Percentiles rank a stretch among this genome's conserved stretches.
Evolutionary conservation across 2,113 vertebrate genomes (phyloP).

Genomic region (Apeltes quadracus): DNA sequence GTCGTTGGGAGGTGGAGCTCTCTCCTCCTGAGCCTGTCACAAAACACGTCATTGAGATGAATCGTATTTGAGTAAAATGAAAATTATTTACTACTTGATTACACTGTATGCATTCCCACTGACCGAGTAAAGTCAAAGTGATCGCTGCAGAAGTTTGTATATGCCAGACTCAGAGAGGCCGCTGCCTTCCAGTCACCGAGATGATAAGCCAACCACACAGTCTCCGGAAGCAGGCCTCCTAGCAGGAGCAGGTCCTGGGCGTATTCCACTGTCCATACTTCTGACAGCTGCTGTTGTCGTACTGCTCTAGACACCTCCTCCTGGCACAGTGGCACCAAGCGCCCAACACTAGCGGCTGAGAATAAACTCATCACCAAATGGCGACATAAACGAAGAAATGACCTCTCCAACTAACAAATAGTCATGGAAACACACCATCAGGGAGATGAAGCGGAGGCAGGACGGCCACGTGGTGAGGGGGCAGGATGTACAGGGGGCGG

Average conservation of each 20-base stretch:
- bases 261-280: constrained; percentile 91
- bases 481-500: constrained; percentile 84
- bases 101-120: constrained; percentile 38
- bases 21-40: constrained; percentile 79
- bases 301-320: constrained; percentile 79
- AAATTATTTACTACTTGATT: background rate
- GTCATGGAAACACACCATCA: constrained; percentile 76
- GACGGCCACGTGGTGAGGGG: constrained; percentile 86
- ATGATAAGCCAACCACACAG: constrained; percentile 87
- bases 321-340: constrained; percentile 84
- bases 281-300: constrained; percentile 86
- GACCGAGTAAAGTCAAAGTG: constrained; percentile 76
- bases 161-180: constrained; percentile 85
- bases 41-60: background rate
- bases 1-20: constrained; percentile 78
- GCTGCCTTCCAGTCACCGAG: constrained; percentile 96
- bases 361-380: constrained; percentile 9
- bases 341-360: constrained; percentile 70
- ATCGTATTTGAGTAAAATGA: background rate
- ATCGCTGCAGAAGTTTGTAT: constrained; percentile 77
- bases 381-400: background rate
- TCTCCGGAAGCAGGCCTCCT: constrained; percentile 90
- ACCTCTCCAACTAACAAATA: background rate
- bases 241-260: constrained; percentile 89
- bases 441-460: constrained; percentile 86